These are phyloP conservation scores for Erpobdella octoculata DNA, from an alignment of 2,888 invertebrate genomes.

Conservation along the genomic window DNA sequence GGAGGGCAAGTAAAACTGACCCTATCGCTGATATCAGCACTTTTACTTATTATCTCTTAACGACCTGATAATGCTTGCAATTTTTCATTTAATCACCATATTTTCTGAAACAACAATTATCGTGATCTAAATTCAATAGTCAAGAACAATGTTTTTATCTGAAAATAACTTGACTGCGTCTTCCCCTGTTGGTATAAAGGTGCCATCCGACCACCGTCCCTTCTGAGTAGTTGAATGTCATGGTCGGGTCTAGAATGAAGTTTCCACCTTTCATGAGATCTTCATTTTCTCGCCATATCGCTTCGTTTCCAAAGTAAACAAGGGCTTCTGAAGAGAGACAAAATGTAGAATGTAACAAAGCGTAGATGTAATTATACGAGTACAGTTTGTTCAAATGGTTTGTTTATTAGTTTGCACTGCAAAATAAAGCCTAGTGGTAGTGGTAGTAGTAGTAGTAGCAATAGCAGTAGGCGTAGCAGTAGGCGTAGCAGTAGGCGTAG, in stretches of 20 bases:
- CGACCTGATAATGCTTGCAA: too few species aligned
- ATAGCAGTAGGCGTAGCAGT: background rate
- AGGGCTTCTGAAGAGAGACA: constrained; percentile 23
- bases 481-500: background rate
- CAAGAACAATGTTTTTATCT: too few species aligned
- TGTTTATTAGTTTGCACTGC: too few species aligned
- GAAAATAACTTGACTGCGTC: constrained; percentile 23
- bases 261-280: constrained; percentile 31
- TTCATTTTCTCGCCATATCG: constrained; percentile 31
- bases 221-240: constrained; percentile 5
- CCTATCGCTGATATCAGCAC: too few species aligned
- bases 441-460: background rate
- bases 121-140: too few species aligned
- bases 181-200: constrained; percentile 32
- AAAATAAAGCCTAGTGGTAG: too few species aligned
- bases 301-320: constrained; percentile 25
- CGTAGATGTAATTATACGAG: too few species aligned
- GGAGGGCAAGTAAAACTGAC: too few species aligned
- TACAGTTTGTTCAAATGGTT: too few species aligned
- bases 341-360: background rate
- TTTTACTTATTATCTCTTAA: too few species aligned
- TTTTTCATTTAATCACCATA: background rate
- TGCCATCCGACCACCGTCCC: constrained; percentile 32
- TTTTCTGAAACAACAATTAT: background rate
- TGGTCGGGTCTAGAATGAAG: constrained; percentile 29